Conservation (phyloP, 2,113 vertebrate species). For the Agelaius phoeniceus region DNA sequence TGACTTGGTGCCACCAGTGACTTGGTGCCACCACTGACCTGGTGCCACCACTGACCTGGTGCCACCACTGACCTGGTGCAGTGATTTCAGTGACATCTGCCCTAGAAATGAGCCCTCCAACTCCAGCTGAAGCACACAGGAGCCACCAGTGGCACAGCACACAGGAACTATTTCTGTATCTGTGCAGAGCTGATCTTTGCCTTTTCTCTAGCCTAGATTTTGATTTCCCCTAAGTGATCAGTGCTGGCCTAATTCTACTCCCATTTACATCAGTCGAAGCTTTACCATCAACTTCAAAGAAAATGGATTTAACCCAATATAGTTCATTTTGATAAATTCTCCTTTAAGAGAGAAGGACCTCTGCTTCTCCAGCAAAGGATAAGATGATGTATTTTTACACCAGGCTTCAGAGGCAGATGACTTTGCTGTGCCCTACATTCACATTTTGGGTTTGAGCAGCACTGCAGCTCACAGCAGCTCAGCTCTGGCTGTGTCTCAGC, state of each 20-base stretch:
- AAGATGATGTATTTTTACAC: constrained; percentile 6
- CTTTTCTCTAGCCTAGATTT: constrained; percentile 62
- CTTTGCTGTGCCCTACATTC: constrained; percentile 7
- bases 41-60: too few species aligned
- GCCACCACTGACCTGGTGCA: background rate
- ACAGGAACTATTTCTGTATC: constrained; percentile 42
- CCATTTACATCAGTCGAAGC: constrained; percentile 32
- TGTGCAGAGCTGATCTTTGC: constrained; percentile 37
- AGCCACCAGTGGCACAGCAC: background rate
- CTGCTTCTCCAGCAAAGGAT: background rate
- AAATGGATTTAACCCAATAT: constrained; percentile 29
- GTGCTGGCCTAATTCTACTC: constrained; percentile 25
- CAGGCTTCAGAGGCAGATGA: constrained; percentile 17
- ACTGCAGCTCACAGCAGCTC: background rate
- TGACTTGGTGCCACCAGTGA: background rate
- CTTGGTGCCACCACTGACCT: background rate
- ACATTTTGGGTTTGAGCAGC: background rate
- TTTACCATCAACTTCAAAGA: constrained; percentile 30
- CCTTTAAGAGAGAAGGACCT: background rate
- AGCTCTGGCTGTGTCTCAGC: background rate
- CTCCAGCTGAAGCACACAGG: background rate
- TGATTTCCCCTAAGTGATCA: constrained; percentile 50
- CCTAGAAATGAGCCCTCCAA: background rate
- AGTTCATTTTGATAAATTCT: constrained; percentile 11
- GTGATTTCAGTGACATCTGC: background rate